phyloP scores from a whole-genome alignment of 2,797 vertebrate species.

The Cryptoblepharus egeriae region DNA sequence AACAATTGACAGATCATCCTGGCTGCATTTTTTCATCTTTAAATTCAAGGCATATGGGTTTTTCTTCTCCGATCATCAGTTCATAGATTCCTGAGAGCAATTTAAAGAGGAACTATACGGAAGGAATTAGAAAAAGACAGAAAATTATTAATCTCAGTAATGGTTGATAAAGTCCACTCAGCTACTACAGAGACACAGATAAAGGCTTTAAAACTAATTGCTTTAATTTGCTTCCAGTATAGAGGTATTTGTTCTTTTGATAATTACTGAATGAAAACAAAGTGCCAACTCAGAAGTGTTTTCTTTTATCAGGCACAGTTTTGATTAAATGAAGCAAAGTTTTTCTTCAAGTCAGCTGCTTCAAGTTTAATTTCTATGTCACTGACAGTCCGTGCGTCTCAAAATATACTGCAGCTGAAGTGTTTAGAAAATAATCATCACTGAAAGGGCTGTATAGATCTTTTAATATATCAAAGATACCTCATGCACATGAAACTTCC shows the following conservation, averaged over 20 bases:
- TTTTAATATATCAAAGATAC: constrained; percentile 12
- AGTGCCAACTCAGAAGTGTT: constrained; percentile 57
- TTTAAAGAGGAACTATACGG: constrained; percentile 23
- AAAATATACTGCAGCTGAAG: constrained; percentile 46
- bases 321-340: constrained; percentile 47
- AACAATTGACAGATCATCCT: not conserved
- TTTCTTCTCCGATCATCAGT: not conserved
- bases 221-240: constrained; percentile 20
- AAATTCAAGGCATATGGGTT: not conserved
- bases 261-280: constrained; percentile 46
- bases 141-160: constrained; percentile 52
- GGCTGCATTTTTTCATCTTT: not conserved
- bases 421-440: constrained; percentile 49
- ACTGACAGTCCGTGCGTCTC: constrained; percentile 31
- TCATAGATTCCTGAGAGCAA: not conserved
- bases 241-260: constrained; percentile 41
- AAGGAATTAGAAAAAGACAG: not conserved
- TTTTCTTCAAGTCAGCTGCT: constrained; percentile 42
- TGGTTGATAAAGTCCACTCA: constrained; percentile 41
- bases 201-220: constrained; percentile 48
- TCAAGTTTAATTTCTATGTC: constrained; percentile 35
- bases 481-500: constrained; percentile 22
- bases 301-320: constrained; percentile 44
- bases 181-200: constrained; percentile 41
- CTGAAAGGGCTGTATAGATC: constrained; percentile 38